These are phyloP conservation scores for Zaprionus tsacasi DNA, from an alignment of 1,140 invertebrate species.

Conservation along the genomic window DNA sequence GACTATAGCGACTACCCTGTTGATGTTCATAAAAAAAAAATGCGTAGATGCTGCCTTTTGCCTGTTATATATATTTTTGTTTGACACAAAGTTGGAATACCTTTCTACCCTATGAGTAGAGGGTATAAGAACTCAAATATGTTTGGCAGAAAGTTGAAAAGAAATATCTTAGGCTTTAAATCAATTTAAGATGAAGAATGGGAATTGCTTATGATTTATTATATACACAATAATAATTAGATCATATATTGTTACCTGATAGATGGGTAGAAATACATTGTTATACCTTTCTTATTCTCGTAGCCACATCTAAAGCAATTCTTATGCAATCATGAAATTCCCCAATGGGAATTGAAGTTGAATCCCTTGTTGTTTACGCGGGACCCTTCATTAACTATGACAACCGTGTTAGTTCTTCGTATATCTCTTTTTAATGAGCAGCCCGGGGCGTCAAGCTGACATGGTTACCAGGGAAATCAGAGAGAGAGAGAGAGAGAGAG, in stretches of 20 bases:
- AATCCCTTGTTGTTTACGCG: not conserved
- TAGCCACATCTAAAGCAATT: not conserved
- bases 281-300: not conserved
- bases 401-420: not conserved
- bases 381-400: constrained; percentile 6
- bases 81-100: too few species aligned
- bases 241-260: not conserved
- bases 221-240: not conserved
- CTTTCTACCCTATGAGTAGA: too few species aligned
- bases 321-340: not conserved
- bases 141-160: not conserved
- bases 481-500: not conserved
- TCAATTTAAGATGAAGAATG: not conserved
- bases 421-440: constrained; percentile 7
- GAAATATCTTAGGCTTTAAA: too few species aligned
- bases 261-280: not conserved
- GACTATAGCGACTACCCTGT: too few species aligned
- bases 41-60: too few species aligned
- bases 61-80: too few species aligned
- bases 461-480: not conserved
- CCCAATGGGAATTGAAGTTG: not conserved
- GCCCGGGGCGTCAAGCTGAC: not conserved
- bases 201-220: not conserved
- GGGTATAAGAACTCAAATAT: not conserved
- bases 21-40: too few species aligned